Base-by-base conservation (phyloP, 2,888 invertebrate species). In the Luffia ferchaultella region DNA sequence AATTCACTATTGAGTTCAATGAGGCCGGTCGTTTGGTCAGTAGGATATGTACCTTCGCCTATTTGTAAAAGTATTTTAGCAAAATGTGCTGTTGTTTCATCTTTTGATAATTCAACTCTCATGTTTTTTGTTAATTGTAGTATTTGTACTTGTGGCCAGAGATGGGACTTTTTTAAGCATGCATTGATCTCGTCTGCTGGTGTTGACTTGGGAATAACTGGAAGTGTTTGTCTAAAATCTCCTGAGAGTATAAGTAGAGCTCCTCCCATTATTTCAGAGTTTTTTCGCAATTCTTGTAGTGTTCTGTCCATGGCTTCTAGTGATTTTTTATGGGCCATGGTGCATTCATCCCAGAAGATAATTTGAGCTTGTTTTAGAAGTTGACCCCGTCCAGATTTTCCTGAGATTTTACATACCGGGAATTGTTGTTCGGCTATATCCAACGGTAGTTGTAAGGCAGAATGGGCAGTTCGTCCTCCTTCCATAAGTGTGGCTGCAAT, bases 391-490 rank as follows among this genome's bases (percentile, higher is more conserved):
- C n/a, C n/a, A n/a, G n/a, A n/a, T n/a, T n/a, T 5, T 42, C n/a
- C n/a, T 42, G 43, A 16, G n/a, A 42, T 42, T 5, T 42, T 16
- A 42, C 43, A 42, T 42, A n/a, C n/a, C n/a, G n/a, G n/a, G n/a
- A 42, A 42, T 42, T 42, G 16, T 16, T 42, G 3, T 15, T 42
- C 43, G 16, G 43, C 43, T 42, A 42, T 16, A 30, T 30, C 12
- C 30, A 30, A 30, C 12, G 30, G 30, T 30, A 46, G 16, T 46
- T 46, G 30, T n/a, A 50, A 42, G 2, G 40, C 19, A 19, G 42
- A 46, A 46, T 50, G 50, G 12, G 46, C 50, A 19, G 46, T 50
- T 46, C 20, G 30, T 42, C 50, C 50, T 41, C 45, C 50, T 41
- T 30, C 30, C 19, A 50, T 40, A 20, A 50, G 44, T 40, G 50